Evolutionary conservation across 2,797 vertebrate genomes (phyloP).

Genomic region (Microchirus variegatus): DNA sequence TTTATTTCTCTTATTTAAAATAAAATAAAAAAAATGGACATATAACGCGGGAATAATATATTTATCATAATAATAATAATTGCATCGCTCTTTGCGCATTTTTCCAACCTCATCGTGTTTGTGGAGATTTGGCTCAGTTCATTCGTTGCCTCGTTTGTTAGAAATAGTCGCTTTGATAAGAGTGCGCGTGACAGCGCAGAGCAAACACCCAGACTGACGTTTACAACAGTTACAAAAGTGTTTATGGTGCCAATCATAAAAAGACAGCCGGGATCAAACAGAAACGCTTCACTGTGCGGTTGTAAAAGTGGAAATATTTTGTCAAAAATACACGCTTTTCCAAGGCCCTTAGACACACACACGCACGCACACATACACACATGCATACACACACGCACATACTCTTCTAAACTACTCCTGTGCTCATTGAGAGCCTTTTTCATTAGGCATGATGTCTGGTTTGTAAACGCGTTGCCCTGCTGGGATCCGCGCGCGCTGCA

Average conservation of each 20-base stretch:
- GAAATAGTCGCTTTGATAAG: slow-evolving; percentile 39
- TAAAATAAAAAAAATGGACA: not conserved
- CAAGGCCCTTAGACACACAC: slow-evolving; percentile 43
- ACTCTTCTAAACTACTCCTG: slow-evolving; percentile 24
- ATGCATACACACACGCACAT: not conserved
- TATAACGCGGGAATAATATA: no score
- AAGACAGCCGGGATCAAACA: slow-evolving; percentile 58
- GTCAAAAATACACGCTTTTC: slow-evolving; percentile 40
- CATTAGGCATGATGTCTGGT: slow-evolving; percentile 63
- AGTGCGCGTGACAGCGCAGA: slow-evolving; percentile 32
- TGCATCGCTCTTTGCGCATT: no score
- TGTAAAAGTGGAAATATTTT: slow-evolving; percentile 63
- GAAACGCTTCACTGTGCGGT: slow-evolving; percentile 52
- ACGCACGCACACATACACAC: not conserved
- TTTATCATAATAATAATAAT: no score
- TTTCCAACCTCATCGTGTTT: no score
- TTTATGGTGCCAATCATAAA: slow-evolving; percentile 69
- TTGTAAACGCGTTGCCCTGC: slow-evolving; percentile 56
- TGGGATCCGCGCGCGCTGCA: slow-evolving; percentile 45
- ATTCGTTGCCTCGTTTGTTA: not conserved
- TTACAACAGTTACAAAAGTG: slow-evolving; percentile 63
- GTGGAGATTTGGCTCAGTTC: no score
- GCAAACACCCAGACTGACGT: slow-evolving; percentile 60
- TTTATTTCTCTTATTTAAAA: not conserved
- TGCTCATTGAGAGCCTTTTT: slow-evolving; percentile 41